phyloP scores from a whole-genome alignment of 1,140 invertebrate genomes.

The Amphibalanus amphitrite region DNA sequence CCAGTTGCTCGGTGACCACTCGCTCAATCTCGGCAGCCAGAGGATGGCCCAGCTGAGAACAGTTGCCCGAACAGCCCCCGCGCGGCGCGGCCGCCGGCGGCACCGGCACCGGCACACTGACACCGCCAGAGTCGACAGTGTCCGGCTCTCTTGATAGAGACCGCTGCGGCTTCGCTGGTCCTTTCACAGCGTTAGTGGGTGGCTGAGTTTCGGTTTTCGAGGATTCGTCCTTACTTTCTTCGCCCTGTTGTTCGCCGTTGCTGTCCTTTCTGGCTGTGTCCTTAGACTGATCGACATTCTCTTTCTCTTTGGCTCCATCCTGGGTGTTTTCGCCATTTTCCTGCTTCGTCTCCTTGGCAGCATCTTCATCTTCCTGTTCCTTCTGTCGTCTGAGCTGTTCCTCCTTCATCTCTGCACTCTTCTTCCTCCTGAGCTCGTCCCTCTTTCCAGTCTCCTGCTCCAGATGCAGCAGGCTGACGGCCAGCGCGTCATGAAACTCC shows the following conservation, averaged over 20 bases:
- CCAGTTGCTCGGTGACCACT: slow-evolving; percentile 71
- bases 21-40: slow-evolving; percentile 15
- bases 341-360: too few species aligned
- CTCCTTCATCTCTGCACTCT: background rate
- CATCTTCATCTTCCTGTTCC: background rate
- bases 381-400: background rate
- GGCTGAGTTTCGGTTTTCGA: too few species aligned
- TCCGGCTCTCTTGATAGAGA: slow-evolving; percentile 7
- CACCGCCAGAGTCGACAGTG: too few species aligned
- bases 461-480: slow-evolving; percentile 86
- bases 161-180: too few species aligned
- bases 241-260: too few species aligned
- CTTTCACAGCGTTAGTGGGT: too few species aligned
- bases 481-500: slow-evolving; percentile 98
- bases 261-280: too few species aligned
- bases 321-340: too few species aligned
- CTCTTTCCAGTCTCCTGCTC: slow-evolving; percentile 59
- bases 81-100: too few species aligned
- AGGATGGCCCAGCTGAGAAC: background rate
- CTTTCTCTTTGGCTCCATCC: background rate
- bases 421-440: background rate
- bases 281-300: background rate
- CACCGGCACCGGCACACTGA: too few species aligned
- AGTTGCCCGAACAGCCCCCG: background rate
- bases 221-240: too few species aligned